Base-by-base conservation (phyloP, 2,113 vertebrate species). In the Hippocampus mohnikei region DNA sequence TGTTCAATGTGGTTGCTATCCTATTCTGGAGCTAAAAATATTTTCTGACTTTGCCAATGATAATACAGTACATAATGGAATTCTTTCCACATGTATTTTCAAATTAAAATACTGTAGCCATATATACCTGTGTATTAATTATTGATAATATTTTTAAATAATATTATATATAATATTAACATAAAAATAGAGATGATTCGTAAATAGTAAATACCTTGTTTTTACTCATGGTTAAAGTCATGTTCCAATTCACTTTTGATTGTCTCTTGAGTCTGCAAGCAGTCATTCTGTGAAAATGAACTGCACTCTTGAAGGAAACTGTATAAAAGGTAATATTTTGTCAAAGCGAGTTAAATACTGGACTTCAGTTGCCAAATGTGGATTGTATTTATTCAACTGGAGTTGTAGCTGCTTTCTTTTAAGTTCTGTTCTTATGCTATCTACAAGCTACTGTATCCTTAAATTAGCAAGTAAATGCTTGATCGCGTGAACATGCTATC, bases 301-400 rank as follows among this genome's bases (percentile, higher is more conserved):
- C 66, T 92, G 90, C 69, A 29, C 88, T 0, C 72, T 93, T 2
- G 90, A 90, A 66, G 86, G 89, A 76, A 86, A 79, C 9, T 44
- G 55, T n/a, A 71, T 93, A 0, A 93, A 91, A 88, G 92, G 92
- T 92, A 76, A 1, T 66, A 1, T 55, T 21, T 48, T 15, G 16
- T 33, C 58, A 33, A 60, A 16, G 18, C 6, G 8, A 15, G 12
- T 23, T 16, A 29, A 16, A 59, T 60, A 3, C 33, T 9, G 18
- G 16, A 60, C 58, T 60, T 18, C 58, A 60, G 13, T 60, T 60
- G 58, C 29, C 58, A 60, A 33, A 18, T 7, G 5, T 15, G 2
- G 5, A 1, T 33, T 33, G 18, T 1, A 25, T 27, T 23, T 58
- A 27, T 58, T 58, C 15, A 15, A 58, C 12, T 58, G 25, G 15